Base-by-base conservation (phyloP, 2,888 invertebrate genomes). In the Acanthoscelides obtectus region DNA sequence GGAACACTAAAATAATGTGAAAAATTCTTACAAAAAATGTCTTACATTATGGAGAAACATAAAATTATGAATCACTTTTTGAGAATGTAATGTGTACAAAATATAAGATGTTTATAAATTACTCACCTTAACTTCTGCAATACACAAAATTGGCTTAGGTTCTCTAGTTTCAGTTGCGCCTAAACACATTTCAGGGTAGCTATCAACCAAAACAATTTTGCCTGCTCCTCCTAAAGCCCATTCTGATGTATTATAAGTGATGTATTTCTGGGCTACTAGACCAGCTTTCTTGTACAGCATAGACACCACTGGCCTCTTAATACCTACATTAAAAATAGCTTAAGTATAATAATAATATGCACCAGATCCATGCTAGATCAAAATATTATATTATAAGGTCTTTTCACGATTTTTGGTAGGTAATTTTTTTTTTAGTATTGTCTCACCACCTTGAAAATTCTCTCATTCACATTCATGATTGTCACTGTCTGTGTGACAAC, bases 61-160 rank as follows among this genome's bases (percentile, higher is more conserved):
- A n/a, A n/a, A n/a, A n/a, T n/a, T n/a, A n/a, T n/a, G n/a, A n/a
- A n/a, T n/a, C n/a, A n/a, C n/a, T n/a, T n/a, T n/a, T n/a, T n/a
- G n/a, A n/a, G n/a, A n/a, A n/a, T n/a, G n/a, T n/a, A n/a, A n/a
- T n/a, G n/a, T n/a, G n/a, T n/a, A n/a, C n/a, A n/a, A n/a, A n/a
- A n/a, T n/a, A n/a, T n/a, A n/a, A n/a, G n/a, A n/a, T n/a, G n/a
- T n/a, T n/a, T n/a, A n/a, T n/a, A n/a, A n/a, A n/a, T n/a, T 22
- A 66, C 83, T 82, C 80, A 89, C 89, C 80, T 88, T 88, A 65
- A 89, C 89, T 82, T 92, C 92, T 21, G 90, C 90, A 5, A 92
- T 86, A 85, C 92, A 92, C 21, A 92, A 83, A 79, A 92, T 89
- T 72, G 88, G 89, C 70, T 88, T 87, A 76, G 86, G 86, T 73